Conservation (phyloP, 2,888 invertebrate species). For the Sinotaia quadrata region DNA sequence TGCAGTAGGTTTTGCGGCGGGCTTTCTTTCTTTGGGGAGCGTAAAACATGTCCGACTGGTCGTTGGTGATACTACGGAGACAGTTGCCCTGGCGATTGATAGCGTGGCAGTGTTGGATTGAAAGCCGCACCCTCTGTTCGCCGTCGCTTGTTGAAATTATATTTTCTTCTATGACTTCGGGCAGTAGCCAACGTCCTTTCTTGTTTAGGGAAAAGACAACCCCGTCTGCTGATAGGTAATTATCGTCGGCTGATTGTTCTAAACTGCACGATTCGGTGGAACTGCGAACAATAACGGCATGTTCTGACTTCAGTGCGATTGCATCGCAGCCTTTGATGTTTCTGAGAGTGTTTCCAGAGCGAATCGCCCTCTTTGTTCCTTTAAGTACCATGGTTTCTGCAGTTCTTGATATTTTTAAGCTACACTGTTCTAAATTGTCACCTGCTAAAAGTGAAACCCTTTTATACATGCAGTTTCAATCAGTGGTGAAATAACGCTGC, state of each 20-base stretch:
- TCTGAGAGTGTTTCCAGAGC: constrained; percentile 54
- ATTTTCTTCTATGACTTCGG: constrained; percentile 41
- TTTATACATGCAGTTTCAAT: too few species aligned
- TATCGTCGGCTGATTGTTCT: constrained; percentile 8
- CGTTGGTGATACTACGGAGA: background rate
- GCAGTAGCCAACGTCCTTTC: constrained; percentile 51
- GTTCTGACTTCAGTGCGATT: constrained; percentile 30
- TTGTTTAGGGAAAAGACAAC: constrained; percentile 54
- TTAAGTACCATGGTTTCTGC: constrained; percentile 46
- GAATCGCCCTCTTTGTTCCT: constrained; percentile 45
- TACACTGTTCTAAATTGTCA: too few species aligned
- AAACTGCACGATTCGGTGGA: background rate
- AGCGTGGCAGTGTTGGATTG: constrained; percentile 20
- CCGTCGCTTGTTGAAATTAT: too few species aligned
- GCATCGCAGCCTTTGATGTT: constrained; percentile 42
- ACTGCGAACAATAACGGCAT: constrained; percentile 25
- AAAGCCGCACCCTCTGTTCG: background rate
- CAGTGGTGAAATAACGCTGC: too few species aligned
- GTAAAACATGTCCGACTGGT: background rate
- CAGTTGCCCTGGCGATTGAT: constrained; percentile 29
- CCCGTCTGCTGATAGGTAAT: constrained; percentile 26
- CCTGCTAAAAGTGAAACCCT: too few species aligned
- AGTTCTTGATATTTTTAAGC: too few species aligned
- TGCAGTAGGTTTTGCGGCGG: constrained; percentile 20
- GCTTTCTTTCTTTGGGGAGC: constrained; percentile 8